A percentile compares a stretch with the other conserved stretches of the same genome.
Evolutionary conservation across 2,888 invertebrate species (phyloP).

Genomic region (Melanostoma scalare): DNA sequence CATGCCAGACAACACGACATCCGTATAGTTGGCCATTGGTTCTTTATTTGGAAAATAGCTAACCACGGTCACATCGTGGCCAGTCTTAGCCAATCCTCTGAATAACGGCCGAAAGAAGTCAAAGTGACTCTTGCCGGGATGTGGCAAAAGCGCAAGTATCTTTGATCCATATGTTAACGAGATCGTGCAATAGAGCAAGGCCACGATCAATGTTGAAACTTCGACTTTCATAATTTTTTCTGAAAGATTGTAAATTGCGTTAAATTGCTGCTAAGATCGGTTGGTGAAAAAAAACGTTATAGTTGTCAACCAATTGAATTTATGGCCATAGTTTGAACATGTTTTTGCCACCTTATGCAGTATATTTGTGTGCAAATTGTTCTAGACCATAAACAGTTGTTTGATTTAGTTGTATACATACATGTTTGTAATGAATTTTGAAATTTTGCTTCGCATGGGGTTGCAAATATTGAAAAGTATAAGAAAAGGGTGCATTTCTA

Average conservation of each 20-base stretch:
- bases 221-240: slow-evolving; percentile 58
- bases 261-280: slow-evolving; percentile 25
- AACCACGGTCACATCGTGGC: slow-evolving; percentile 82
- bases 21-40: slow-evolving; percentile 77
- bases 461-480: too few relatives aligned
- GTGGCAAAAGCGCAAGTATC: slow-evolving; percentile 80
- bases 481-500: too few relatives aligned
- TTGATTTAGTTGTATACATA: background rate
- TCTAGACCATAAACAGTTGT: background rate
- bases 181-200: slow-evolving; percentile 66
- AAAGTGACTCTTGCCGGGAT: slow-evolving; percentile 82
- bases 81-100: slow-evolving; percentile 79
- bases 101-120: slow-evolving; percentile 81
- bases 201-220: slow-evolving; percentile 58
- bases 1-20: slow-evolving; percentile 76
- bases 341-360: slow-evolving; percentile 16
- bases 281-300: background rate
- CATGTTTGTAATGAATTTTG: background rate
- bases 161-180: slow-evolving; percentile 68
- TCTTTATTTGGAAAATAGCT: slow-evolving; percentile 81
- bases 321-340: slow-evolving; percentile 37
- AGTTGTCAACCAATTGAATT: slow-evolving; percentile 38
- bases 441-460: too few relatives aligned
- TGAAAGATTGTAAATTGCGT: slow-evolving; percentile 48
- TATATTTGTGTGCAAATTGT: background rate